A percentile compares a stretch with the other conserved stretches of the same genome.
Evolutionary conservation across 2,797 vertebrate genomes (phyloP).

Genomic region (Tenualosa thibaudeaui): DNA sequence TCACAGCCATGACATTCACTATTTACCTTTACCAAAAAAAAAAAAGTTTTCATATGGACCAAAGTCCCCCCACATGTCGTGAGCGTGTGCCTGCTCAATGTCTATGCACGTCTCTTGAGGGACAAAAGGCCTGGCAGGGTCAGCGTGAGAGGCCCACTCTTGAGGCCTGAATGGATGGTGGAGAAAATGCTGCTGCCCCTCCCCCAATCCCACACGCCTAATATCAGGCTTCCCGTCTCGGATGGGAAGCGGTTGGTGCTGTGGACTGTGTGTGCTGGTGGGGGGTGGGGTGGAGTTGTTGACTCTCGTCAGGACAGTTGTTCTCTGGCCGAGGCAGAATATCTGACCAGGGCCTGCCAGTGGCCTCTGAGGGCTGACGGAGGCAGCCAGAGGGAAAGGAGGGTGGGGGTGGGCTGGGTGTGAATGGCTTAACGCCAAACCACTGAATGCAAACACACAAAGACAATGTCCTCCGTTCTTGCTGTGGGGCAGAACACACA

Average conservation of each 20-base stretch:
- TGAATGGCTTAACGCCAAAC: conserved; percentile 41
- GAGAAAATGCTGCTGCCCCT: conserved; percentile 21
- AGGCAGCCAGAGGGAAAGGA: conserved; percentile 11
- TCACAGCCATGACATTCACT: not conserved
- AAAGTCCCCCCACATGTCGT: not conserved
- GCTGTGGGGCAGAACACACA: conserved; percentile 26
- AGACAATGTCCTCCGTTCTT: conserved; percentile 32
- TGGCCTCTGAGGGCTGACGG: not conserved
- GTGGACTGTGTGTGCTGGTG: conserved; percentile 12
- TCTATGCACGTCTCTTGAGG: not conserved
- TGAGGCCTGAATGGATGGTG: conserved; percentile 18
- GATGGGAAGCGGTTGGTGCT: not conserved
- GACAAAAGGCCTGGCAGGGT: not conserved
- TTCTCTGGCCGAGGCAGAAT: not conserved
- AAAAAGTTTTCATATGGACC: not conserved
- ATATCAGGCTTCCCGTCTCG: not conserved
- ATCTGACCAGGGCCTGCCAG: conserved; percentile 37
- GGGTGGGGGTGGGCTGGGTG: not conserved
- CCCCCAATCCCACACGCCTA: not conserved
- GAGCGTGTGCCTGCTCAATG: not conserved
- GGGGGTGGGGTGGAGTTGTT: not conserved
- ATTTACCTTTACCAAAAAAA: not conserved
- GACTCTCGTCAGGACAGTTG: not conserved
- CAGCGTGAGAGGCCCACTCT: not conserved
- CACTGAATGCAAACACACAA: conserved; percentile 39